Conservation (phyloP, 2,113 vertebrate genomes). For the Phalacrocorax aristotelis region DNA sequence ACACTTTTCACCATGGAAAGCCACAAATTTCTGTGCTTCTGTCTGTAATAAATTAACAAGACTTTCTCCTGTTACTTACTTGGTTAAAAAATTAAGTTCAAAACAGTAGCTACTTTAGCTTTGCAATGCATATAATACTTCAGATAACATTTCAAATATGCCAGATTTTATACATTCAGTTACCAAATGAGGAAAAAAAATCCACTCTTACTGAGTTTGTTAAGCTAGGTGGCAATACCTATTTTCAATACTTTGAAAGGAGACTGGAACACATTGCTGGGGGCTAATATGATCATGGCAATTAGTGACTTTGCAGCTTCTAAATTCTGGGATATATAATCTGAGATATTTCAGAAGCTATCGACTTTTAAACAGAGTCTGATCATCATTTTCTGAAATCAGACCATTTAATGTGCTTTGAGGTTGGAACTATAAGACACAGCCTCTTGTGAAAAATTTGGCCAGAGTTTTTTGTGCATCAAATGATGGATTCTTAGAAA, state of each 20-base stretch:
- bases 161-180: not conserved
- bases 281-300: too few relatives aligned
- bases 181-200: not conserved
- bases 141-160: not conserved
- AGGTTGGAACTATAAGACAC: not conserved
- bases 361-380: not conserved
- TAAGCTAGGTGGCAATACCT: not conserved
- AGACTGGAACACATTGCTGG: not conserved
- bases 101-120: not conserved
- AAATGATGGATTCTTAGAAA: not conserved
- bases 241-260: not conserved
- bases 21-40: not conserved
- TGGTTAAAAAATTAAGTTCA: not conserved
- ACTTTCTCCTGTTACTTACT: not conserved
- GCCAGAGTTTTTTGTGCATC: not conserved
- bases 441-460: not conserved
- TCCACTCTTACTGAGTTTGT: not conserved
- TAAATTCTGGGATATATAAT: not conserved
- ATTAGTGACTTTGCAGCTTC: not conserved
- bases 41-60: not conserved
- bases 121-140: not conserved
- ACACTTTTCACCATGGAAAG: not conserved
- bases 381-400: not conserved
- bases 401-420: not conserved
- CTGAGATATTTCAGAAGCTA: not conserved